A percentile compares a stretch with the other conserved stretches of the same genome.
Evolutionary conservation across 2,113 vertebrate genomes (phyloP).

Genomic region (Tyrannus savana): DNA sequence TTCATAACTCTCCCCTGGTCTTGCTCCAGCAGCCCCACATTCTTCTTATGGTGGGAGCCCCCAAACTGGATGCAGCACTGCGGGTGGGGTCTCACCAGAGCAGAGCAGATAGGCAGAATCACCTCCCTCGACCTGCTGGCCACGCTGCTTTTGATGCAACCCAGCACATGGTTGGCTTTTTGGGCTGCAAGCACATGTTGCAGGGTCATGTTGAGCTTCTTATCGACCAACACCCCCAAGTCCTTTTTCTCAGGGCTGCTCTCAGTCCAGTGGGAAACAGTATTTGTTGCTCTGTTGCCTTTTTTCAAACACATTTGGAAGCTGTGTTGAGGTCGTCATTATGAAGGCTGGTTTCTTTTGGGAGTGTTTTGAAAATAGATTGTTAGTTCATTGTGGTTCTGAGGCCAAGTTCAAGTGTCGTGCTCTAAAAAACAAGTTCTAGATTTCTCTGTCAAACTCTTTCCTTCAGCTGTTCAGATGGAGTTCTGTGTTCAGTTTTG

Average conservation of each 20-base stretch:
- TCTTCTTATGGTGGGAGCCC: neutral
- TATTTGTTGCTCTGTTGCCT: neutral
- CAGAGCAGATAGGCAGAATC: neutral
- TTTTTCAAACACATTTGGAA: neutral
- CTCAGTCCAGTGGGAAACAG: neutral
- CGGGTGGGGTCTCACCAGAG: neutral
- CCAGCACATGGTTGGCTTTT: neutral
- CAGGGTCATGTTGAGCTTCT: neutral
- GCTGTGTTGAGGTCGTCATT: neutral
- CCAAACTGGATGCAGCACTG: neutral
- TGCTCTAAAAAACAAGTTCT: neutral
- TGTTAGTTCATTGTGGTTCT: neutral
- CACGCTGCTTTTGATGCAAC: neutral
- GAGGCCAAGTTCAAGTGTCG: neutral
- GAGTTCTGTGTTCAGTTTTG: neutral
- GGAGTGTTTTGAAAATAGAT: neutral
- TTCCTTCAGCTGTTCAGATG: neutral
- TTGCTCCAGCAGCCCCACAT: neutral
- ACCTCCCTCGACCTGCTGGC: neutral
- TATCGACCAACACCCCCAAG: neutral
- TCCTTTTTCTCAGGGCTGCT: neutral
- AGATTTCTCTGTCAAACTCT: neutral
- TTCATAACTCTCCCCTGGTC: neutral
- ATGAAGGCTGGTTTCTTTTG: neutral
- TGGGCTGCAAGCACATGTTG: neutral